Evolutionary conservation across 1,140 invertebrate genomes (phyloP).

Genomic region (Neodiprion fabricii): DNA sequence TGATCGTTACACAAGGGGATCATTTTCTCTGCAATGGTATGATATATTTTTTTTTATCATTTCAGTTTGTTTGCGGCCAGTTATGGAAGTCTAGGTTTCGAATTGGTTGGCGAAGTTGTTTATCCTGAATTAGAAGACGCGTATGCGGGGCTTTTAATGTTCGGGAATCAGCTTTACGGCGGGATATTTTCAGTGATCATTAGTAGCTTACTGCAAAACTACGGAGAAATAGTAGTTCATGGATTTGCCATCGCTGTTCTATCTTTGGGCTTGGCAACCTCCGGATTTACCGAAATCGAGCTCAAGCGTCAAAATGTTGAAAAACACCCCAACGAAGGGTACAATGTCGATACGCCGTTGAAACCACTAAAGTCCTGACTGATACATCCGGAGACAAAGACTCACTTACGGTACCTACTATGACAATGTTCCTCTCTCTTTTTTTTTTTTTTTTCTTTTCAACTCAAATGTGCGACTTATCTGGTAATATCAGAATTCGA

Average conservation of each 20-base stretch:
- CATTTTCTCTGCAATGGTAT: too few species aligned
- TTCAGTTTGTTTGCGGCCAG: constrained; percentile 76
- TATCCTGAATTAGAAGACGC: constrained; percentile 75
- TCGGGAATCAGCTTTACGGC: constrained; percentile 70
- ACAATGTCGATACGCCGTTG: too few species aligned
- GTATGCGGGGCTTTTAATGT: constrained; percentile 73
- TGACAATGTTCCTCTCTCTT: too few species aligned
- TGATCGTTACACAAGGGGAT: too few species aligned
- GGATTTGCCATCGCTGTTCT: constrained; percentile 54
- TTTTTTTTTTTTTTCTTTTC: too few species aligned
- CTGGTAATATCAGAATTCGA: too few species aligned
- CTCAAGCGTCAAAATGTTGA: constrained; percentile 57
- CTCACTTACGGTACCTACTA: too few species aligned
- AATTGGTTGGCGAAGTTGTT: constrained; percentile 78
- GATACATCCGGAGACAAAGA: too few species aligned
- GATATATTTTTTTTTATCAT: too few species aligned
- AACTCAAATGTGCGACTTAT: too few species aligned
- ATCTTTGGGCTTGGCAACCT: constrained; percentile 62
- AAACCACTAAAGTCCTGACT: too few species aligned
- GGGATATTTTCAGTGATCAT: constrained; percentile 62
- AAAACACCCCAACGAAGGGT: too few species aligned
- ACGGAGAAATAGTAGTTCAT: constrained; percentile 49
- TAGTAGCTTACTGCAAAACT: constrained; percentile 36
- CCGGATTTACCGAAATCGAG: constrained; percentile 64
- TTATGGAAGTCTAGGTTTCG: constrained; percentile 76